These are phyloP conservation scores for Pteropus alecto DNA, from an alignment of 2,113 vertebrate genomes.

Conservation along the genomic window DNA sequence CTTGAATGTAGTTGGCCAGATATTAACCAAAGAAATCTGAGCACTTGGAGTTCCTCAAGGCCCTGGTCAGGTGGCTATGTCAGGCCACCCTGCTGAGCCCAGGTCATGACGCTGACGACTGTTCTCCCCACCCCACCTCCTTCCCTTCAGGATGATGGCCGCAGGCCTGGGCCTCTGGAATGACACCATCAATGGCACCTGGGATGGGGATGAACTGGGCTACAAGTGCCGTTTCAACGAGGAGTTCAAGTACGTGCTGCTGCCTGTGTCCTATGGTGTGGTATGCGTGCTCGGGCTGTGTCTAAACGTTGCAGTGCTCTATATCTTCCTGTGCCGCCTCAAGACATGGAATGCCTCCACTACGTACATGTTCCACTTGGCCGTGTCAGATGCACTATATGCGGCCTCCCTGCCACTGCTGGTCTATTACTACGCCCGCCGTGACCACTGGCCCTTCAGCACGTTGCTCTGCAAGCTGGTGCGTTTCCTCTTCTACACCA, in stretches of 20 bases:
- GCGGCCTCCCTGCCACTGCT: slow-evolving; percentile 94
- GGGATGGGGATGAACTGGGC: slow-evolving; percentile 53
- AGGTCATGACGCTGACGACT: not conserved
- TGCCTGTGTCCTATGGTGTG: slow-evolving; percentile 91
- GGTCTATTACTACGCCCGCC: slow-evolving; percentile 92
- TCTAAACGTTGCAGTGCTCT: slow-evolving; percentile 90
- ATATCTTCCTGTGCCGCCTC: slow-evolving; percentile 91
- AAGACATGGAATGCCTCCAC: slow-evolving; percentile 95
- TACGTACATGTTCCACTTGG: slow-evolving; percentile 97
- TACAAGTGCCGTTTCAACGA: slow-evolving; percentile 90
- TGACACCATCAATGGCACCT: slow-evolving; percentile 69
- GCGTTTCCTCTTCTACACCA: slow-evolving; percentile 97
- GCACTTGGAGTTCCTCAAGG: not conserved
- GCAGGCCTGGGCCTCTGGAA: slow-evolving; percentile 47
- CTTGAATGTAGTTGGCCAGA: not conserved
- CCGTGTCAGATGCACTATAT: slow-evolving; percentile 91
- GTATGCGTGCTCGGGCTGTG: slow-evolving; percentile 92
- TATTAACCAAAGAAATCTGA: not conserved
- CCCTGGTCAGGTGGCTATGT: not conserved
- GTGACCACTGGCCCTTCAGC: slow-evolving; percentile 95
- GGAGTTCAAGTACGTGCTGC: slow-evolving; percentile 94
- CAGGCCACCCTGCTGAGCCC: not conserved
- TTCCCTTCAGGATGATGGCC: slow-evolving; percentile 63
- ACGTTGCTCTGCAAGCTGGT: slow-evolving; percentile 92
- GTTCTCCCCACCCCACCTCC: not conserved